These are phyloP conservation scores for Cephalophus harveyi DNA, from an alignment of 2,113 vertebrate species.

Conservation along the genomic window DNA sequence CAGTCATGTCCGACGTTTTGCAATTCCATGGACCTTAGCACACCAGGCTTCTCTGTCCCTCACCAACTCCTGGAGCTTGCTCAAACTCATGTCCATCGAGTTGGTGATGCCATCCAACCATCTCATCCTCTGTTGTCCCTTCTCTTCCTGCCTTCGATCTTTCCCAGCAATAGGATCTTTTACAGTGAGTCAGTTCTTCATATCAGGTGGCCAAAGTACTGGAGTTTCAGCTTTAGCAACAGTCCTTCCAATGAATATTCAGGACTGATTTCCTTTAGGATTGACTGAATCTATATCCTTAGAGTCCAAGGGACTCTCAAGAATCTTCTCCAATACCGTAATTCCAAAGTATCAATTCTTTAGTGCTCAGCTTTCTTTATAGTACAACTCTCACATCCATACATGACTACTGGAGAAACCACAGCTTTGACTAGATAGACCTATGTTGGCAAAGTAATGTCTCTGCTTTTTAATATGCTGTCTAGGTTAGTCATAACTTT, in stretches of 20 bases:
- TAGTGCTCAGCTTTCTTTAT: neutral
- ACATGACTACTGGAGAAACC: neutral
- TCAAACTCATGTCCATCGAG: neutral
- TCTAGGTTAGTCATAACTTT: neutral
- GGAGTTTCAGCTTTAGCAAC: neutral
- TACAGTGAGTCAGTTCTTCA: neutral
- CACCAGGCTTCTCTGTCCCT: neutral
- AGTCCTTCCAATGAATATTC: neutral
- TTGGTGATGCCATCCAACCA: neutral
- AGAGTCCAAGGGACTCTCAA: neutral
- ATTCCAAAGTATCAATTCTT: neutral
- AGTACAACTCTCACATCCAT: neutral
- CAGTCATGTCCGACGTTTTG: fast-evolving
- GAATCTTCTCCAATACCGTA: neutral
- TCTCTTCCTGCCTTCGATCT: neutral
- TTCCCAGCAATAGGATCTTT: neutral
- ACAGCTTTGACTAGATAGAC: neutral
- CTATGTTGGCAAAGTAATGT: neutral
- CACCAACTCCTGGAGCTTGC: neutral
- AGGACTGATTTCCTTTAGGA: neutral
- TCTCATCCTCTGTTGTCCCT: neutral
- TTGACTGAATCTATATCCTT: neutral
- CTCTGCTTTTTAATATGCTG: neutral
- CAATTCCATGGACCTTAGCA: neutral
- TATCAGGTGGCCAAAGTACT: neutral